phyloP scores from a whole-genome alignment of 1,140 invertebrate species.

The Calosoma granatense region DNA sequence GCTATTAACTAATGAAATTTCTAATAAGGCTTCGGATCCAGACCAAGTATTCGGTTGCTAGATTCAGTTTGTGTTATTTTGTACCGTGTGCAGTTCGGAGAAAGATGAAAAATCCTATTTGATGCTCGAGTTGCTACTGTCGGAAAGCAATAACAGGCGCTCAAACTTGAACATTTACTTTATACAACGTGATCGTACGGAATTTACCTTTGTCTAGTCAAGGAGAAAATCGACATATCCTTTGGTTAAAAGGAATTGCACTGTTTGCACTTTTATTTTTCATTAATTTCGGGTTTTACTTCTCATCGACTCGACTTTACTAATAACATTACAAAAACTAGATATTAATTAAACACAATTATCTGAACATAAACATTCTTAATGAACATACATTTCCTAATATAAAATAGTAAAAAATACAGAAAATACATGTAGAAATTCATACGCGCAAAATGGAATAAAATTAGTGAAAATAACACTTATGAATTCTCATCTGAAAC shows the following conservation, averaged over 20 bases:
- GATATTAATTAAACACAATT: neutral
- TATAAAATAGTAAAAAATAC: neutral
- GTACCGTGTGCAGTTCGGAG: too few relatives aligned
- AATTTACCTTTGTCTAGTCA: neutral
- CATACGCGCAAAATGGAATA: too few relatives aligned
- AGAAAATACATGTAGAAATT: too few relatives aligned
- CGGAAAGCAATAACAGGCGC: neutral
- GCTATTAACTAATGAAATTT: too few relatives aligned
- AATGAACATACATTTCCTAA: neutral
- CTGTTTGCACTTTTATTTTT: neutral
- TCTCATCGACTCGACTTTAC: too few relatives aligned
- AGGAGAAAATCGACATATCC: neutral
- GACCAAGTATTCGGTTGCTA: too few relatives aligned
- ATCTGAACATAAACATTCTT: neutral
- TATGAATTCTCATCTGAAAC: too few relatives aligned
- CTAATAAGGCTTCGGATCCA: too few relatives aligned
- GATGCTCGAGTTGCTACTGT: neutral
- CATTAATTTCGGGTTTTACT: neutral
- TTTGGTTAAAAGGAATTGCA: neutral
- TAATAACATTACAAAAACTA: too few relatives aligned
- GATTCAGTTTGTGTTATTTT: too few relatives aligned
- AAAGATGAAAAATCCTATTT: neutral
- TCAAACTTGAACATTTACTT: neutral
- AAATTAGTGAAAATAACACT: too few relatives aligned
- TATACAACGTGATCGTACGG: neutral